phyloP scores from a whole-genome alignment of 2,797 vertebrate genomes.

The Anguilla anguilla region DNA sequence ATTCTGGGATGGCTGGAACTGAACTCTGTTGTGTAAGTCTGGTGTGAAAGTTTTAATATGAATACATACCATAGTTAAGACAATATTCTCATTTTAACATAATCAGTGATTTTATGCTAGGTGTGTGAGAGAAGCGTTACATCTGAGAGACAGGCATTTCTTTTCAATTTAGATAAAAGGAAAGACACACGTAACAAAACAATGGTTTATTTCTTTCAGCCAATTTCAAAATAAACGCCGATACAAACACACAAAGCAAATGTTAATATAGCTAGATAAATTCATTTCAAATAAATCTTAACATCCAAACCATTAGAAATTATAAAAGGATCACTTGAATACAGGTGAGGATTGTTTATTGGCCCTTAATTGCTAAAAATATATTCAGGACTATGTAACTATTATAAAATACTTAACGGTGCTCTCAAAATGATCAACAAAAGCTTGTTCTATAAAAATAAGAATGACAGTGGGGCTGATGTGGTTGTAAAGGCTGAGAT shows the following conservation, averaged over 20 bases:
- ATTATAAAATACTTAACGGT: neutral
- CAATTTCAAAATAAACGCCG: conserved; percentile 63
- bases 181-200: conserved; percentile 13
- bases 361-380: neutral
- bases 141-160: neutral
- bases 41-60: neutral
- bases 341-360: neutral
- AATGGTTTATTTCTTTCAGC: conserved; percentile 53
- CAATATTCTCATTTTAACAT: neutral
- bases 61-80: neutral
- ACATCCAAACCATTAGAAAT: neutral
- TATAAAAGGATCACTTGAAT: neutral
- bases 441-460: neutral
- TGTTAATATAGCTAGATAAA: neutral
- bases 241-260: conserved; percentile 11
- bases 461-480: neutral
- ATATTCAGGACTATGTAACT: neutral
- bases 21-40: neutral
- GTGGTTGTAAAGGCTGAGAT: neutral
- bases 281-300: neutral
- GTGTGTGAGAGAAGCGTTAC: neutral
- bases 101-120: neutral
- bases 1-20: neutral
- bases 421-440: neutral
- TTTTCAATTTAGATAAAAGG: neutral